phyloP scores from a whole-genome alignment of 64 coral and sea anemone genomes.

The Stichodactyla mertensii region DNA sequence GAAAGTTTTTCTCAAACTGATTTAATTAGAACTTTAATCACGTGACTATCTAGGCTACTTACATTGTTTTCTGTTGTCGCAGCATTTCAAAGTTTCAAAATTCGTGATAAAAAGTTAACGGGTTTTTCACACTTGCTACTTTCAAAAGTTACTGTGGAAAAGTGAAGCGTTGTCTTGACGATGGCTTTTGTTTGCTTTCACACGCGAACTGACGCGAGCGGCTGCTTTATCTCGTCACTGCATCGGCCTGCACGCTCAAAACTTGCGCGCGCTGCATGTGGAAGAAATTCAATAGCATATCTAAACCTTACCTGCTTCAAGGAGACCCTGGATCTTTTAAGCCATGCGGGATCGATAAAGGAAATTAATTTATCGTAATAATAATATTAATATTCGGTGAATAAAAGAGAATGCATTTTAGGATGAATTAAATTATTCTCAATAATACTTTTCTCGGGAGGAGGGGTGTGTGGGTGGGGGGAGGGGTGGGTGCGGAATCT shows the following conservation, averaged over 20 bases:
- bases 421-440: too few species aligned
- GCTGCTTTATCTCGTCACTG: neutral
- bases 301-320: too few species aligned
- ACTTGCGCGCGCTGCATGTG: neutral
- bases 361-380: too few species aligned
- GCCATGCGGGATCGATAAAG: too few species aligned
- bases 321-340: too few species aligned
- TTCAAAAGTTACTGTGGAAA: neutral
- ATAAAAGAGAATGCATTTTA: too few species aligned
- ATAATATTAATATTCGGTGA: too few species aligned
- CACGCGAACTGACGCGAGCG: neutral
- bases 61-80: neutral
- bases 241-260: neutral
- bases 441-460: too few species aligned
- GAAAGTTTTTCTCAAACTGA: neutral
- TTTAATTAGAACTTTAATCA: neutral
- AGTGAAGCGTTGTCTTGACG: slow-evolving; percentile 10
- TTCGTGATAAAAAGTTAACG: slow-evolving; percentile 7
- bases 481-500: too few species aligned
- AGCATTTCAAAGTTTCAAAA: slow-evolving; percentile 8
- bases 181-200: neutral
- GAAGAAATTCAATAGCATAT: too few species aligned
- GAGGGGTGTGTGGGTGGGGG: too few species aligned
- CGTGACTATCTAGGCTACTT: slow-evolving; percentile 6
- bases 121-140: slow-evolving; percentile 1